phyloP scores from a whole-genome alignment of 2,113 vertebrate species.

The Sitta europaea region DNA sequence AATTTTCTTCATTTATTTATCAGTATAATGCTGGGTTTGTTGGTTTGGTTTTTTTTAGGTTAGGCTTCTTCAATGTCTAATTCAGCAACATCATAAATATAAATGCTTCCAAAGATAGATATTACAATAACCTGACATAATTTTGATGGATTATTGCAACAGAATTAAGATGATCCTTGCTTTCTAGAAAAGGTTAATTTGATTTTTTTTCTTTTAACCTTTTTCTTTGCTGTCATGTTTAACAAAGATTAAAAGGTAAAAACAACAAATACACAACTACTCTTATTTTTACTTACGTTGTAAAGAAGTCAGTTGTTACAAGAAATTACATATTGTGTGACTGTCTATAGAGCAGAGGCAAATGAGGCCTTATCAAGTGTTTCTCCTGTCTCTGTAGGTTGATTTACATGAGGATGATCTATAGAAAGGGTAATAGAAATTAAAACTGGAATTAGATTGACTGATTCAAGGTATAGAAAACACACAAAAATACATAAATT shows the following conservation, averaged over 20 bases:
- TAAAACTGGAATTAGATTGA: background rate
- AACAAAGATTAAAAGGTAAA: constrained; percentile 65
- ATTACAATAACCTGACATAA: constrained; percentile 28
- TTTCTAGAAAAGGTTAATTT: constrained; percentile 73
- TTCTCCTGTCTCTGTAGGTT: background rate
- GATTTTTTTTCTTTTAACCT: constrained; percentile 67
- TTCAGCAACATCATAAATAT: constrained; percentile 33
- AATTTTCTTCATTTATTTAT: background rate
- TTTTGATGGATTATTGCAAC: constrained; percentile 69
- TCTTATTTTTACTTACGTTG: background rate
- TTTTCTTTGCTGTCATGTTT: constrained; percentile 45
- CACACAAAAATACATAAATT: background rate
- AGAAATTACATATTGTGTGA: background rate
- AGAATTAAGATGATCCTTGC: constrained; percentile 51
- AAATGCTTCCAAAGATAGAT: constrained; percentile 36
- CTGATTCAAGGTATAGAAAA: background rate
- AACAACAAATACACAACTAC: background rate
- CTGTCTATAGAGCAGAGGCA: background rate
- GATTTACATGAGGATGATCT: background rate
- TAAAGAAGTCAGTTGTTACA: background rate
- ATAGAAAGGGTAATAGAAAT: background rate
- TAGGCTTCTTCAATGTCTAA: background rate
- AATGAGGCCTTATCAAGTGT: background rate
- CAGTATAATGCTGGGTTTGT: background rate
- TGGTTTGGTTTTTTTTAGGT: background rate